phyloP scores from a whole-genome alignment of 2,113 vertebrate genomes.

The Podarcis raffonei region DNA sequence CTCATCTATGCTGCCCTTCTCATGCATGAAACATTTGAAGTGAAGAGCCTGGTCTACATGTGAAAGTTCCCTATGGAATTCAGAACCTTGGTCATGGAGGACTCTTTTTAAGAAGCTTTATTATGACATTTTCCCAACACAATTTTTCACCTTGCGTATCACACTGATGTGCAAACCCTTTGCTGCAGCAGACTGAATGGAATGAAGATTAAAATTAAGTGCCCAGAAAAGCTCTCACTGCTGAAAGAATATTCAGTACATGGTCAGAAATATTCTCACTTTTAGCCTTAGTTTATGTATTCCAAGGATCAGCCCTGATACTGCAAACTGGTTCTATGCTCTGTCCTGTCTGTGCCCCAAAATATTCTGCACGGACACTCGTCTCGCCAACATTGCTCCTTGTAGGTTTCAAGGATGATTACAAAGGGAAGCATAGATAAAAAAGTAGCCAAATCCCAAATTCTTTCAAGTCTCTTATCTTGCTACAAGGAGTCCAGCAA shows the following conservation, averaged over 20 bases:
- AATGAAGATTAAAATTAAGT: not conserved
- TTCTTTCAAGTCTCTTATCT: conserved; percentile 3
- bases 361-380: not conserved
- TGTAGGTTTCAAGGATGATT: conserved; percentile 18
- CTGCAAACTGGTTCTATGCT: not conserved
- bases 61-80: not conserved
- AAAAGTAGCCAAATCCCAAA: conserved; percentile 34
- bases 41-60: not conserved
- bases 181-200: not conserved
- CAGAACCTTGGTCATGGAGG: too few species aligned
- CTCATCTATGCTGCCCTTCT: not conserved
- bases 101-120: not conserved
- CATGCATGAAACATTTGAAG: not conserved
- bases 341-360: not conserved
- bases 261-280: not conserved
- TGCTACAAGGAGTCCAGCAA: conserved; percentile 17
- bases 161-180: not conserved
- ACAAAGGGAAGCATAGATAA: conserved; percentile 15
- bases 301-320: not conserved
- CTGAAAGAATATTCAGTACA: not conserved
- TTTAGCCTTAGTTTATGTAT: not conserved
- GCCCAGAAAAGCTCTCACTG: not conserved
- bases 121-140: not conserved
- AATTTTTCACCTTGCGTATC: not conserved
- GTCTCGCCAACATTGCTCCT: not conserved